Evolutionary conservation across 2,797 vertebrate species (phyloP).

Genomic region (Acanthopagrus latus): DNA sequence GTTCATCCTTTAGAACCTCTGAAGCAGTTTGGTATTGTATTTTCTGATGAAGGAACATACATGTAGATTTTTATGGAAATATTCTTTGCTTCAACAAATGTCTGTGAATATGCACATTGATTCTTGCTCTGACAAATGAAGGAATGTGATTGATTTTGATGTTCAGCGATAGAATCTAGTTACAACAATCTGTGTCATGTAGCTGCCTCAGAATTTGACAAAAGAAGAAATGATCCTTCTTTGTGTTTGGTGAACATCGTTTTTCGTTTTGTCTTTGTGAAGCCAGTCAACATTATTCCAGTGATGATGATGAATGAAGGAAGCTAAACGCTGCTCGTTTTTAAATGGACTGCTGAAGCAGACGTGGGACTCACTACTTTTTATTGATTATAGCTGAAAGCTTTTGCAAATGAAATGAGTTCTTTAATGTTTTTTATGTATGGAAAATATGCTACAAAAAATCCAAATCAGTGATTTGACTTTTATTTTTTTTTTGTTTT

Average conservation of each 20-base stretch:
- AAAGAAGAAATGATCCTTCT: conserved; percentile 23
- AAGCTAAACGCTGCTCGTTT: conserved; percentile 52
- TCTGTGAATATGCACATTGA: conserved; percentile 53
- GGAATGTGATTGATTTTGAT: conserved; percentile 71
- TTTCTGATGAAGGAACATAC: conserved; percentile 47
- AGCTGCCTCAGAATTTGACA: conserved; percentile 32
- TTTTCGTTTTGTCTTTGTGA: conserved; percentile 38
- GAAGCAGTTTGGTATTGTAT: conserved; percentile 31
- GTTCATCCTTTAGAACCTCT: conserved; percentile 39
- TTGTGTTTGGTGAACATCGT: conserved; percentile 15
- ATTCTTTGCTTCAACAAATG: conserved; percentile 30
- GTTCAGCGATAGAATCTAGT: conserved; percentile 43
- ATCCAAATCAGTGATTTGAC: conserved; percentile 49
- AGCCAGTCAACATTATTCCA: conserved; percentile 44
- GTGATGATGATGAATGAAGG: conserved; percentile 70
- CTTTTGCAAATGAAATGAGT: conserved; percentile 31
- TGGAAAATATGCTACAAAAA: conserved; percentile 45
- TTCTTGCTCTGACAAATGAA: conserved; percentile 65
- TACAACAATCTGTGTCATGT: conserved; percentile 15
- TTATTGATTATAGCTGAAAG: conserved; percentile 15
- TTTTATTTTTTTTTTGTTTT: conserved; percentile 32
- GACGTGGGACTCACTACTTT: conserved; percentile 24
- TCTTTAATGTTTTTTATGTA: conserved; percentile 25
- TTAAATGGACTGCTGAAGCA: conserved; percentile 19
- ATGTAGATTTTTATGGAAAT: conserved; percentile 55